Percentiles rank a stretch among this genome's conserved stretches.
Conservation (phyloP, 2,113 vertebrate genomes). For the Neopipo cinnamomea region DNA sequence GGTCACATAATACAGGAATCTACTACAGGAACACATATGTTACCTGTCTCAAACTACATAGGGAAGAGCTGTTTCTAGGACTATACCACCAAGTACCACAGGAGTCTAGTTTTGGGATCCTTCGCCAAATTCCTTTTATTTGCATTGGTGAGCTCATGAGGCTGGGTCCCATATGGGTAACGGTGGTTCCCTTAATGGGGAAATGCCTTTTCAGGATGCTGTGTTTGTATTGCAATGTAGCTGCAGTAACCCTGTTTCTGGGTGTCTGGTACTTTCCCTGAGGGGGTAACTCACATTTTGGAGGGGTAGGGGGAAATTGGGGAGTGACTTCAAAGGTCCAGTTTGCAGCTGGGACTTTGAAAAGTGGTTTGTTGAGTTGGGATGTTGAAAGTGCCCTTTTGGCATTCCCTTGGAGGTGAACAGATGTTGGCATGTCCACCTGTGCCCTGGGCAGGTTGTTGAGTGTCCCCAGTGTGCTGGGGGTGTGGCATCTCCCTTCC, state of each 20-base stretch:
- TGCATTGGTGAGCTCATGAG: neutral
- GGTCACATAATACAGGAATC: rapidly evolving
- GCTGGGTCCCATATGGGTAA: neutral
- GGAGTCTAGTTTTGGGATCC: neutral
- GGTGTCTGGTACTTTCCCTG: neutral
- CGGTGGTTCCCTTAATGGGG: rapidly evolving
- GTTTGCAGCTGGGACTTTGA: neutral
- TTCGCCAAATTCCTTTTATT: rapidly evolving
- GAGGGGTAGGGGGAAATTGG: rapidly evolving
- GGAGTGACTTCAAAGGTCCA: rapidly evolving
- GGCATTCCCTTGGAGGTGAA: neutral
- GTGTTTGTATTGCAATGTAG: rapidly evolving
- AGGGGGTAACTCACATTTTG: rapidly evolving
- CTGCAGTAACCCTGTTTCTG: rapidly evolving
- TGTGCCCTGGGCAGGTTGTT: rapidly evolving
- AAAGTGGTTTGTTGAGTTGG: rapidly evolving
- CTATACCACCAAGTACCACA: rapidly evolving
- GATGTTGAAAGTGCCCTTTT: neutral
- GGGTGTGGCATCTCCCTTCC: rapidly evolving
- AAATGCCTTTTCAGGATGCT: neutral
- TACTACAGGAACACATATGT: rapidly evolving
- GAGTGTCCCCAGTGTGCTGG: neutral
- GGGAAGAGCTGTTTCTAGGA: rapidly evolving
- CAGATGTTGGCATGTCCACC: rapidly evolving
- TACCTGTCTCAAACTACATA: rapidly evolving